Evolutionary conservation across 2,888 invertebrate genomes (phyloP).

Genomic region (Epistrophe eligans): DNA sequence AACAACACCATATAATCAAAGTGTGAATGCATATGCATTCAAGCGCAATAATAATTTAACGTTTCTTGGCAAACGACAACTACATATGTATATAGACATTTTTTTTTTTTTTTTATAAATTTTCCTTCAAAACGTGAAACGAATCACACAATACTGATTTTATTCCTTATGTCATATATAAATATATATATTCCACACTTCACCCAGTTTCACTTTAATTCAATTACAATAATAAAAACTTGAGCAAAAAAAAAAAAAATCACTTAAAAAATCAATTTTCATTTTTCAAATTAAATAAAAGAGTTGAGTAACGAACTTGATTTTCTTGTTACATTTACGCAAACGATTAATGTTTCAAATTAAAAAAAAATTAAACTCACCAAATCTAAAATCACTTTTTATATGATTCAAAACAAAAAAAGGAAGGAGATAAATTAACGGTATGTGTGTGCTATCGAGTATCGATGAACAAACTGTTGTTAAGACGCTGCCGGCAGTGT

Average conservation of each 20-base stretch:
- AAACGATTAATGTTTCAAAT: slow-evolving; percentile 5
- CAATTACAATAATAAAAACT: neutral
- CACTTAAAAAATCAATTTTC: slow-evolving; percentile 52
- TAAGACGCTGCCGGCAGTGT: slow-evolving; percentile 66
- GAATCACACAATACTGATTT: slow-evolving; percentile 21
- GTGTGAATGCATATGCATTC: slow-evolving; percentile 52
- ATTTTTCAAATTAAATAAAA: slow-evolving; percentile 50
- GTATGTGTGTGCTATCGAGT: slow-evolving; percentile 58
- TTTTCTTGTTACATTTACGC: slow-evolving; percentile 41
- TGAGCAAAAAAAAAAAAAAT: slow-evolving; percentile 9
- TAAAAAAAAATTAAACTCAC: slow-evolving; percentile 56
- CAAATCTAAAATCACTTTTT: slow-evolving; percentile 66
- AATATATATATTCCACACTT: slow-evolving; percentile 17
- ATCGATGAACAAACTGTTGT: slow-evolving; percentile 73
- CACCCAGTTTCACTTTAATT: slow-evolving; percentile 61
- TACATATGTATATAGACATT: neutral
- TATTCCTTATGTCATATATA: slow-evolving; percentile 16
- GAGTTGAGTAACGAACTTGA: slow-evolving; percentile 67
- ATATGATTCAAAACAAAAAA: neutral
- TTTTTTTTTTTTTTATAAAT: slow-evolving; percentile 6
- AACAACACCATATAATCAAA: slow-evolving; percentile 64
- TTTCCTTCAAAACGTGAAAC: slow-evolving; percentile 16
- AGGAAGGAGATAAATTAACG: slow-evolving; percentile 47
- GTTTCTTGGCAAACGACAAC: slow-evolving; percentile 58
- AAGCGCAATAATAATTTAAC: slow-evolving; percentile 50